Conservation (phyloP, 2,113 vertebrate genomes). For the Globicephala melas region DNA sequence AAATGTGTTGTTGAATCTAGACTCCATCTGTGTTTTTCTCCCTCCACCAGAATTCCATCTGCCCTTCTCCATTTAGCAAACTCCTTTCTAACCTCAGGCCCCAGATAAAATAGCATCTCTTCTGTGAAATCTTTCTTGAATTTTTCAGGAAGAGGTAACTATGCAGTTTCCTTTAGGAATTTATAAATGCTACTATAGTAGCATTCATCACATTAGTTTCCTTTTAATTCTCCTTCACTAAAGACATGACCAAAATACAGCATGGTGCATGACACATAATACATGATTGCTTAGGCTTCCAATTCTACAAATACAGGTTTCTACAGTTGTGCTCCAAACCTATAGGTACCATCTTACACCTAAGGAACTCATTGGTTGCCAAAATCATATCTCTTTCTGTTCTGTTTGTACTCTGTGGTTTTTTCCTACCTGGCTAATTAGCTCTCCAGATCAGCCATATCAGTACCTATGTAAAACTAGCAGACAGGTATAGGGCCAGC, state of each 20-base stretch:
- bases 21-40: background rate
- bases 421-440: background rate
- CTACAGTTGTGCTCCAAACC: background rate
- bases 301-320: background rate
- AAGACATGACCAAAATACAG: background rate
- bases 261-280: background rate
- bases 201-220: background rate
- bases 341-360: background rate
- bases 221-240: background rate
- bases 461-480: background rate
- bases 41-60: background rate
- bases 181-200: background rate
- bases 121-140: background rate
- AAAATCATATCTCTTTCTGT: background rate
- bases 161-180: background rate
- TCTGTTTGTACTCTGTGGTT: background rate
- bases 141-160: background rate
- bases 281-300: background rate
- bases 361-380: background rate
- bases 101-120: background rate
- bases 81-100: background rate
- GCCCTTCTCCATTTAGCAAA: background rate
- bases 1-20: background rate
- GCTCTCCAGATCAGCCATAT: background rate
- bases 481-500: background rate